These are phyloP conservation scores for Regulus satrapa DNA, from an alignment of 2,113 vertebrate species.

Conservation along the genomic window DNA sequence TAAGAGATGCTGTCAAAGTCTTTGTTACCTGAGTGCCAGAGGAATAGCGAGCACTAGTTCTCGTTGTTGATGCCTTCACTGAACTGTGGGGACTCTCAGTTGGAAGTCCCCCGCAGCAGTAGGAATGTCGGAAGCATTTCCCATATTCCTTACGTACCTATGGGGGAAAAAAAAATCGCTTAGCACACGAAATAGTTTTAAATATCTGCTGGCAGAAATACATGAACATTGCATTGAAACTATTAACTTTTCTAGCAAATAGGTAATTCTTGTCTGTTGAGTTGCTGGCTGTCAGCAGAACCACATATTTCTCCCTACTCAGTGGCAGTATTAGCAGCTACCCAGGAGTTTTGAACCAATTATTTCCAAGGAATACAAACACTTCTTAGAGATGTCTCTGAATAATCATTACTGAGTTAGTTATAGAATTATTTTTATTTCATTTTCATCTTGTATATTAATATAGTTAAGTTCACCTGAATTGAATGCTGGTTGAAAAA, in stretches of 20 bases:
- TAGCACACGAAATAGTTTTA: neutral
- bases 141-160: constrained; percentile 97
- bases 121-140: constrained; percentile 96
- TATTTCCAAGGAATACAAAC: neutral
- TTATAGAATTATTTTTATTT: neutral
- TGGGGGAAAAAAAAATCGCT: neutral
- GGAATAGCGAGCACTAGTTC: constrained; percentile 96
- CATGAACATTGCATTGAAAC: neutral
- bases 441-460: neutral
- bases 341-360: neutral
- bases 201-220: neutral
- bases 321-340: neutral
- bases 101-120: constrained; percentile 90
- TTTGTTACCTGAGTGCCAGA: constrained; percentile 95
- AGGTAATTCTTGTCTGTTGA: neutral
- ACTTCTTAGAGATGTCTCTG: neutral
- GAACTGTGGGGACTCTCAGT: constrained; percentile 95
- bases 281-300: neutral
- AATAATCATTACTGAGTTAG: neutral
- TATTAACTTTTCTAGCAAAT: neutral
- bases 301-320: neutral
- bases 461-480: neutral
- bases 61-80: constrained; percentile 90
- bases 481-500: neutral
- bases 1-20: constrained; percentile 59